Base-by-base conservation (phyloP, 2,797 vertebrate genomes). In the Atherinosoma microstoma region DNA sequence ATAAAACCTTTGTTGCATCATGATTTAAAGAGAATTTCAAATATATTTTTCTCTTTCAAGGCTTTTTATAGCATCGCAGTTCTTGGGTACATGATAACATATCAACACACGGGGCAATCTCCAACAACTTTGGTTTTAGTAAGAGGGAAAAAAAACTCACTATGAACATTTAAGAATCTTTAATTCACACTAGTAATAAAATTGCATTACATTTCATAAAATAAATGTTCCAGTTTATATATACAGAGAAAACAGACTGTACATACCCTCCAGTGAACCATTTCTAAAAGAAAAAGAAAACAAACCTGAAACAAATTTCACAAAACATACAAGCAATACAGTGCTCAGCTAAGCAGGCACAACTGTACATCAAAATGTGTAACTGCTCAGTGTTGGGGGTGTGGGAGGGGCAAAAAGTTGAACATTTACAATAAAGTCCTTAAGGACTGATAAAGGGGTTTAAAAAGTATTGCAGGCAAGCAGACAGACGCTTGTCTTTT, bases 101-200 rank as follows among this genome's bases (percentile, higher is more conserved):
- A 81, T 91, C 73, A 85, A 84, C 87, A 91, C 67, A 75, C 80
- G 84, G 82, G 76, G 73, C 69, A 67, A 85, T 80, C 76, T 90
- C 78, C 82, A 82, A 90, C 86, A 88, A 90, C 89, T 93, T 92
- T 91, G 91, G 85, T 85, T 91, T 91, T 78, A 72, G 86, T 90
- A 85, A 86, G 90, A 90, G 90, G 84, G 54, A 30, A 27, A 29
- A 87, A 89, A 92, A 93, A 87, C 84, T 91, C 91, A 93, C 88
- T 89, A 89, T 93, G 96, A 98, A 98, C 97, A 98, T 98, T 99
- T 97, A 95, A 97, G 97, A 97, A 96, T 97, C 96, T 97, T 99
- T 99, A 98, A 99, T 98, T 98, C 96, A 98, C 97, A 99, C 97
- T 96, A 97, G 98, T 99, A 99, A 99, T 99, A 99, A 99, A 99